phyloP scores from a whole-genome alignment of 2,888 invertebrate genomes.

The Hirtodrosophila duncani region DNA sequence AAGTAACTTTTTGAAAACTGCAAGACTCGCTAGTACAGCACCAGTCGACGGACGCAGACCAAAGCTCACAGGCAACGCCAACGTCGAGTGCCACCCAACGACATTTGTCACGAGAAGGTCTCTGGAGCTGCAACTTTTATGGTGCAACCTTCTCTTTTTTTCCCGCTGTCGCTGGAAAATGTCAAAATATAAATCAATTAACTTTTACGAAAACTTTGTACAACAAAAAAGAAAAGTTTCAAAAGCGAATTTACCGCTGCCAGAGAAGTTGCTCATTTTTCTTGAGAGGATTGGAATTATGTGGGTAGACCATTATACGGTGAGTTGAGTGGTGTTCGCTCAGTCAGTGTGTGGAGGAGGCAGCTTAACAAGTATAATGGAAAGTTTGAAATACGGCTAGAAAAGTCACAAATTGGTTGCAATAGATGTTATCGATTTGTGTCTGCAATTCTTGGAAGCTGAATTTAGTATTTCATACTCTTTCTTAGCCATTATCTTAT shows the following conservation, averaged over 20 bases:
- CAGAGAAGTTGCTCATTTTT: constrained; percentile 9
- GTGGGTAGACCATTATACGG: constrained; percentile 12
- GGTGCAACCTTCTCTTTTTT: constrained; percentile 38
- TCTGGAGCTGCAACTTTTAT: constrained; percentile 54
- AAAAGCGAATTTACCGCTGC: constrained; percentile 32
- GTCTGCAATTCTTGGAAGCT: no score
- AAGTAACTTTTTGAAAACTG: constrained; percentile 55
- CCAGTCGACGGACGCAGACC: constrained; percentile 7
- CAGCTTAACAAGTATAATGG: no score
- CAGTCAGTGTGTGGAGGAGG: no score
- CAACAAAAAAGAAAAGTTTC: constrained; percentile 42
- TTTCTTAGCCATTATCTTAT: no score
- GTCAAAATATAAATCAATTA: constrained; percentile 69
- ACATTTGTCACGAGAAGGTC: constrained; percentile 69
- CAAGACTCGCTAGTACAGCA: constrained; percentile 6
- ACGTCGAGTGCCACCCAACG: constrained; percentile 31
- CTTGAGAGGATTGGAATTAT: not conserved
- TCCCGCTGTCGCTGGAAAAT: constrained; percentile 36
- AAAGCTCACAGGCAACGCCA: constrained; percentile 26
- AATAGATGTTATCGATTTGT: no score
- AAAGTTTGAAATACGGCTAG: no score
- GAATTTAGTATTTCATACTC: no score
- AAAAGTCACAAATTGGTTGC: no score
- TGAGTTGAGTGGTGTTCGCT: constrained; percentile 15
- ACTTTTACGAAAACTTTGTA: constrained; percentile 49